Evolutionary conservation across 2,797 vertebrate species (phyloP).

Genomic region (Otus scops): DNA sequence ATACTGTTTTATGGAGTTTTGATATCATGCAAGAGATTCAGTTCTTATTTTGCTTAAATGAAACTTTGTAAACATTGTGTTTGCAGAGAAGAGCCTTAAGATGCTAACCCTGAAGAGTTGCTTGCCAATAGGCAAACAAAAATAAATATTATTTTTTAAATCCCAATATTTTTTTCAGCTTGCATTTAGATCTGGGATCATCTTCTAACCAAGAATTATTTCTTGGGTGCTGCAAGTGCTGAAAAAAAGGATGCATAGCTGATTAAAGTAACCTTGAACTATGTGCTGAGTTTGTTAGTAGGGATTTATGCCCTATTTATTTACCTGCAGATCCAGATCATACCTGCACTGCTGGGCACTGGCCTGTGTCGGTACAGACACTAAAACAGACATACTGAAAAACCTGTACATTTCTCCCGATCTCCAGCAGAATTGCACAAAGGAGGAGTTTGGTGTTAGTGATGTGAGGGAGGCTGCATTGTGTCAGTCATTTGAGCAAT

Average conservation of each 20-base stretch:
- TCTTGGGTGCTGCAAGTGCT: background rate
- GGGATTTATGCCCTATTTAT: background rate
- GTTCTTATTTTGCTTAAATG: background rate
- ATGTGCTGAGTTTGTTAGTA: background rate
- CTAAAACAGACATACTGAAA: background rate
- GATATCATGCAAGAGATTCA: background rate
- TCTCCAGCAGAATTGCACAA: background rate
- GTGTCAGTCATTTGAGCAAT: conserved; percentile 61
- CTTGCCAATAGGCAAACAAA: background rate
- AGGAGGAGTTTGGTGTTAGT: background rate
- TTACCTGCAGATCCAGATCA: rapidly evolving
- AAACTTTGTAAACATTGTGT: background rate
- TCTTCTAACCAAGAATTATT: no score
- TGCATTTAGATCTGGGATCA: no score
- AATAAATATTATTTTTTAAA: background rate
- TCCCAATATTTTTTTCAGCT: background rate
- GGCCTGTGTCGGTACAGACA: background rate
- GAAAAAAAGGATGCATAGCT: background rate
- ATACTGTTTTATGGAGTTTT: background rate
- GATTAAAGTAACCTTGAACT: background rate
- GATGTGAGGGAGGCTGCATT: background rate
- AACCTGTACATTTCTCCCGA: background rate
- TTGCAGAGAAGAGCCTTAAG: background rate
- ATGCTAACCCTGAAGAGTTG: background rate
- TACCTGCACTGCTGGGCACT: background rate